These are phyloP conservation scores for Drosophila virilis DNA, from an alignment of 1,140 invertebrate species.

Conservation along the genomic window DNA sequence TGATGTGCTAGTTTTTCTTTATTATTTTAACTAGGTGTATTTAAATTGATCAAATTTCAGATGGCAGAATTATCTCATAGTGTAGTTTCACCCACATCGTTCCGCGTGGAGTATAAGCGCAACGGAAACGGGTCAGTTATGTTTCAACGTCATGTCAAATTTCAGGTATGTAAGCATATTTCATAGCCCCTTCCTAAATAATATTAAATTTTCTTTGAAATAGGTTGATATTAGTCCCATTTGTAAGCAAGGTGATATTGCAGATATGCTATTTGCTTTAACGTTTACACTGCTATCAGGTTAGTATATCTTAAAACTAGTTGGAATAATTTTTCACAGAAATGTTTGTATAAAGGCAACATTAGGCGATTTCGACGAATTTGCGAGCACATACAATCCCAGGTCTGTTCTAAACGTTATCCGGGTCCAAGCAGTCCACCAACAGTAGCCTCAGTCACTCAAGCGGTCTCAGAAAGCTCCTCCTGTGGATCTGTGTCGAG, in stretches of 20 bases:
- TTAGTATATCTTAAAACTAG: conserved; percentile 84
- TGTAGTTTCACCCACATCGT: conserved; percentile 98
- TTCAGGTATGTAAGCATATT: conserved; percentile 89
- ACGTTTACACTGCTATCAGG: conserved; percentile 98
- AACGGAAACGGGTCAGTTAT: conserved; percentile 96
- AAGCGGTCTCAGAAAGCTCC: conserved; percentile 88
- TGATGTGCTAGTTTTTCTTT: neutral
- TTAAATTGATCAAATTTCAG: conserved; percentile 86
- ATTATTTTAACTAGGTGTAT: neutral
- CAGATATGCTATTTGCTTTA: conserved; percentile 95
- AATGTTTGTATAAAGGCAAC: conserved; percentile 87
- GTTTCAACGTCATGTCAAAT: conserved; percentile 98
- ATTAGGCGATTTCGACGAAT: conserved; percentile 97
- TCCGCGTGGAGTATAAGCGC: conserved; percentile 98
- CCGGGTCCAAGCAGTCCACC: conserved; percentile 87
- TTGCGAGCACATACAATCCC: conserved; percentile 97
- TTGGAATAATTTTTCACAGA: neutral
- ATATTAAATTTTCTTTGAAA: conserved; percentile 10
- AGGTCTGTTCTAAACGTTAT: conserved; percentile 88
- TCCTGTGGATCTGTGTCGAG: conserved; percentile 93
- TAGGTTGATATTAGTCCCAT: conserved; percentile 89
- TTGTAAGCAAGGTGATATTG: conserved; percentile 89
- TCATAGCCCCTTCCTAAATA: neutral
- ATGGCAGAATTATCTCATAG: conserved; percentile 99
- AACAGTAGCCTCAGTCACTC: conserved; percentile 87